These are phyloP conservation scores for Diorhabda sublineata DNA, from an alignment of 1,140 invertebrate species.

Conservation along the genomic window DNA sequence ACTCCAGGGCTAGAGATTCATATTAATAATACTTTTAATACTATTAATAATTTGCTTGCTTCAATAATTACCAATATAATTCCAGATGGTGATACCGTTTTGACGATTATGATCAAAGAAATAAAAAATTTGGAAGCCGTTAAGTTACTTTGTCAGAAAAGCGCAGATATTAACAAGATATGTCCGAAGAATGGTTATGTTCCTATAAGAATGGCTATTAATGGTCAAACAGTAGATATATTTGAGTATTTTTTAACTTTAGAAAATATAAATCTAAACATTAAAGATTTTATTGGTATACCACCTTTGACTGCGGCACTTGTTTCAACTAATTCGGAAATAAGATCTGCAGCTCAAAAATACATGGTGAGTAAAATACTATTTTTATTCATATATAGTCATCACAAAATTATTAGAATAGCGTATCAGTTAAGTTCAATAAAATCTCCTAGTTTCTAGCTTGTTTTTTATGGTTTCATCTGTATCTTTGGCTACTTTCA, in stretches of 20 bases:
- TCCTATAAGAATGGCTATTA: constrained; percentile 55
- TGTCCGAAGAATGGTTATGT: constrained; percentile 56
- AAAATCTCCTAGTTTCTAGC: too few relatives aligned
- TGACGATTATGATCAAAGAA: constrained; percentile 51
- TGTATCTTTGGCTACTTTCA: too few relatives aligned
- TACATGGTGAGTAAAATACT: too few relatives aligned
- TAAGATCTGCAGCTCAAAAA: too few relatives aligned
- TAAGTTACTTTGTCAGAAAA: constrained; percentile 48
- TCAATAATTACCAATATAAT: constrained; percentile 13
- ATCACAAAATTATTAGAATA: too few relatives aligned
- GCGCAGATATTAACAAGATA: constrained; percentile 50
- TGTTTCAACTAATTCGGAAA: too few relatives aligned
- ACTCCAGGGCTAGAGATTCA: neutral
- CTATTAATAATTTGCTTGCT: neutral
- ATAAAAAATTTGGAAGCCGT: constrained; percentile 50
- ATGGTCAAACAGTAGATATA: constrained; percentile 48
- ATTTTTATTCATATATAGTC: too few relatives aligned
- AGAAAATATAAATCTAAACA: too few relatives aligned
- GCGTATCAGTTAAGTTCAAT: too few relatives aligned
- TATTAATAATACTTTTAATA: neutral
- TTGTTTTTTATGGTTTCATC: too few relatives aligned
- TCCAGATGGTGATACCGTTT: constrained; percentile 49
- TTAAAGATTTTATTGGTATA: too few relatives aligned
- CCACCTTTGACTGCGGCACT: too few relatives aligned
- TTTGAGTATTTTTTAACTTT: constrained; percentile 49